Evolutionary conservation across 2,113 vertebrate species (phyloP), one percentile per base, ranked within the genome.

Genomic region (Pedetes capensis): DNA sequence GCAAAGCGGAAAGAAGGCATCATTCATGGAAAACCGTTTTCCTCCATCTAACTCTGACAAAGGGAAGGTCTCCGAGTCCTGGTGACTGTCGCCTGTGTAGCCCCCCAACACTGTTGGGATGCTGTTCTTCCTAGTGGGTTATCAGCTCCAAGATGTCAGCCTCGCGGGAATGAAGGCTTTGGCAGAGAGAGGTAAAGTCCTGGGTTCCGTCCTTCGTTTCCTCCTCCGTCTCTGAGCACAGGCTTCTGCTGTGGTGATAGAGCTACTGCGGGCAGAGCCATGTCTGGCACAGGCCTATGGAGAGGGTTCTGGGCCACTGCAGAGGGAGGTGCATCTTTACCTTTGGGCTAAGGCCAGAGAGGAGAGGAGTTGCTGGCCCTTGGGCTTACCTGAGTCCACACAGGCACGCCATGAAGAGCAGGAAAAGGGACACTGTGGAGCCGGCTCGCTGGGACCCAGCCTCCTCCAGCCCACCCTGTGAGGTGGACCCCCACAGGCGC

Each of bases 11-110:
- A 93, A 84, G 93, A 80, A 37, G 34, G 91, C 76, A n/a, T 81
- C 55, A 22, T 84, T 92, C 76, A 72, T 47, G 93, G 96, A 93
- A 61, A 96, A 78, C 53, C 82, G 37, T 91, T 97, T 97, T 83
- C 87, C 87, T 59, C 39, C 57, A 47, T 96, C 57, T 95, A 75
- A 95, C 95, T 81, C 94, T 68, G 57, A 93, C 34, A 29, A 66
- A 29, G 39, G 87, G 95, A 95, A 95, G 80, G 76, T 51, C 78
- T 91, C 27, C 55, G 10, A 83, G 32, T n/a, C 27, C 64, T 84
- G 91, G 94, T 94, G n/a, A 93, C 72, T 76, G 44, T 49, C 78
- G 80, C 91, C 0, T 0, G 44, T 57, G 69, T 9, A 64, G 72
- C 85, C 72, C 32, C 64, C 57, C 14, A 0, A 64, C 66, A 39